These are phyloP conservation scores for Acanthornis magna DNA, from an alignment of 2,797 vertebrate genomes.

Conservation along the genomic window DNA sequence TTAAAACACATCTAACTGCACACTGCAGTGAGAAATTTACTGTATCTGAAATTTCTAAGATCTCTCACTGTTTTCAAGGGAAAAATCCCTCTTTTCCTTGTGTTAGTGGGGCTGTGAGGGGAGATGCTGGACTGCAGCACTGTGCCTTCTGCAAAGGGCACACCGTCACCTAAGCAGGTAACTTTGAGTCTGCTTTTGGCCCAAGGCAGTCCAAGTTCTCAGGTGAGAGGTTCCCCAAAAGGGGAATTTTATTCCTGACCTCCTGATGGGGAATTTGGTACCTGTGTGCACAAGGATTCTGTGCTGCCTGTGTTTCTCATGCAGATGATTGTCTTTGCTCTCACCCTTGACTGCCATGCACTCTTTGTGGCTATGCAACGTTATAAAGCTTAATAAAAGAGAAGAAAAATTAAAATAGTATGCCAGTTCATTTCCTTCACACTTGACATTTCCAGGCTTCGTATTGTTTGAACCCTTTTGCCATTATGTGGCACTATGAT, in stretches of 20 bases:
- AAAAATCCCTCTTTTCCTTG: neutral
- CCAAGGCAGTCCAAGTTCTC: neutral
- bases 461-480: neutral
- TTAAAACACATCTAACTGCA: neutral
- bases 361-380: neutral
- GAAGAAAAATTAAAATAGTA: neutral
- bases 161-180: neutral
- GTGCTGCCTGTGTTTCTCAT: neutral
- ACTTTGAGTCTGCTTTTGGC: neutral
- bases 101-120: neutral
- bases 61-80: neutral
- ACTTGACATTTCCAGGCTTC: conserved; percentile 25
- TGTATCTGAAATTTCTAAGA: neutral
- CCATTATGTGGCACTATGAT: neutral
- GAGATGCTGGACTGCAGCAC: neutral
- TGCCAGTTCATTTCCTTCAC: neutral
- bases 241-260: neutral
- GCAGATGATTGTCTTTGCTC: neutral
- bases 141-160: neutral
- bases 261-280: neutral
- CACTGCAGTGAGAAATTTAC: neutral
- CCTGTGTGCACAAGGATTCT: neutral
- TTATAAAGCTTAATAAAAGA: neutral
- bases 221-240: neutral
- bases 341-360: neutral